These are phyloP conservation scores for Zhuqinia jingwanae DNA, from an alignment of 2,888 invertebrate species.

Conservation along the genomic window DNA sequence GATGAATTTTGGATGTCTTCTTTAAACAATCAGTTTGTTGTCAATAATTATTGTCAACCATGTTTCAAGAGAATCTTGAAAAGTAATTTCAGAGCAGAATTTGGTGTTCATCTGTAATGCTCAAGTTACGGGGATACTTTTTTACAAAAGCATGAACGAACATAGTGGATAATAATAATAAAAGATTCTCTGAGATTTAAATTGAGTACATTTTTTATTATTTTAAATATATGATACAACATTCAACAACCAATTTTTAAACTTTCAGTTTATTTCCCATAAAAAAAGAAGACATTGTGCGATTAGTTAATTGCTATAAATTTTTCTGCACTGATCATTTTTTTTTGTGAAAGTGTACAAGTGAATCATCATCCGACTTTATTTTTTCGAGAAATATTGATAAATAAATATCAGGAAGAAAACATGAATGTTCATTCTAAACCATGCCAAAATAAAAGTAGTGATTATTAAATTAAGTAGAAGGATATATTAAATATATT, in stretches of 20 bases:
- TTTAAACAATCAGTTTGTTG: slow-evolving; percentile 26
- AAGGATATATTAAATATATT: slow-evolving; percentile 43
- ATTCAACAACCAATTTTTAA: slow-evolving; percentile 22
- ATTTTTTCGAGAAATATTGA: slow-evolving; percentile 17
- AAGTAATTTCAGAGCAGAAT: neutral
- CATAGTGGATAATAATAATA: neutral
- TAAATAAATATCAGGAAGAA: slow-evolving; percentile 57
- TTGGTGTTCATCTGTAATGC: slow-evolving; percentile 39
- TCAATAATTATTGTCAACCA: neutral
- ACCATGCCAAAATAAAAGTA: slow-evolving; percentile 70
- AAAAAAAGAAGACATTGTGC: neutral
- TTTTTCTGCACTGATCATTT: neutral
- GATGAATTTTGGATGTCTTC: slow-evolving; percentile 10
- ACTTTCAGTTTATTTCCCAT: neutral
- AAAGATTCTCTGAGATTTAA: slow-evolving; percentile 3
- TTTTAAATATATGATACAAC: slow-evolving; percentile 3
- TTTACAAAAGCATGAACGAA: neutral
- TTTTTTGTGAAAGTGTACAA: neutral
- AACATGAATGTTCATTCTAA: slow-evolving; percentile 71
- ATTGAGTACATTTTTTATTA: slow-evolving; percentile 11
- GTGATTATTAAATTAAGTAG: slow-evolving; percentile 60
- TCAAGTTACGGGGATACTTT: slow-evolving; percentile 29
- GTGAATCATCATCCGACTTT: neutral
- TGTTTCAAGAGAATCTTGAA: neutral
- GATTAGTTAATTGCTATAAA: neutral